These are phyloP conservation scores for Heliconius melpomene DNA, from an alignment of 1,140 invertebrate genomes.

Conservation along the genomic window DNA sequence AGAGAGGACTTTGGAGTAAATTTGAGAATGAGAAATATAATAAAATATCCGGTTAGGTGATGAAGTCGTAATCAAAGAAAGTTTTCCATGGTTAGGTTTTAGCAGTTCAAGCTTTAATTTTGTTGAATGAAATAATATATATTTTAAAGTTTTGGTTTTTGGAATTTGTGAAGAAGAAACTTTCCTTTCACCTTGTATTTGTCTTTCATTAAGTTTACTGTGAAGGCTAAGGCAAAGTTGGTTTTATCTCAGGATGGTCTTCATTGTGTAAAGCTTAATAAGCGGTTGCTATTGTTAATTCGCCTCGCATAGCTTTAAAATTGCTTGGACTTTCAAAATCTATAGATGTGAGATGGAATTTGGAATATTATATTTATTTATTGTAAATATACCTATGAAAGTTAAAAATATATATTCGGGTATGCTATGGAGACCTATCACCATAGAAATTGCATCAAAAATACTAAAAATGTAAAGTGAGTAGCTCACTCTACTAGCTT, in stretches of 20 bases:
- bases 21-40: too few relatives aligned
- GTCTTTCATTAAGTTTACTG: slow-evolving; percentile 28
- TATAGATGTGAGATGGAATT: slow-evolving; percentile 14
- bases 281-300: slow-evolving; percentile 29
- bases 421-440: too few relatives aligned
- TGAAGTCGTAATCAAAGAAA: not conserved
- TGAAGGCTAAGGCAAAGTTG: slow-evolving; percentile 30
- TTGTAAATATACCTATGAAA: not conserved
- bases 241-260: slow-evolving; percentile 14
- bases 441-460: too few relatives aligned
- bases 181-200: slow-evolving; percentile 26
- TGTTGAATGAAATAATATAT: slow-evolving; percentile 1
- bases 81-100: not conserved
- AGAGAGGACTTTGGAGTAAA: too few relatives aligned
- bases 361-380: not conserved
- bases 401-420: too few relatives aligned
- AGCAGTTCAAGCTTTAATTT: not conserved
- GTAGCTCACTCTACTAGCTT: too few relatives aligned
- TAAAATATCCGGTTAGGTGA: not conserved
- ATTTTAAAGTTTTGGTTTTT: slow-evolving; percentile 3
- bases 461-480: too few relatives aligned
- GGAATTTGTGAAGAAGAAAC: slow-evolving; percentile 9
- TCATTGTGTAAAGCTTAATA: slow-evolving; percentile 25
- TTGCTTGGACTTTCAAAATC: slow-evolving; percentile 17
- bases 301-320: slow-evolving; percentile 16